Percentiles rank a stretch among this genome's conserved stretches.
Conservation (phyloP, 2,797 vertebrate genomes). For the Mormyrops boulengeri region DNA sequence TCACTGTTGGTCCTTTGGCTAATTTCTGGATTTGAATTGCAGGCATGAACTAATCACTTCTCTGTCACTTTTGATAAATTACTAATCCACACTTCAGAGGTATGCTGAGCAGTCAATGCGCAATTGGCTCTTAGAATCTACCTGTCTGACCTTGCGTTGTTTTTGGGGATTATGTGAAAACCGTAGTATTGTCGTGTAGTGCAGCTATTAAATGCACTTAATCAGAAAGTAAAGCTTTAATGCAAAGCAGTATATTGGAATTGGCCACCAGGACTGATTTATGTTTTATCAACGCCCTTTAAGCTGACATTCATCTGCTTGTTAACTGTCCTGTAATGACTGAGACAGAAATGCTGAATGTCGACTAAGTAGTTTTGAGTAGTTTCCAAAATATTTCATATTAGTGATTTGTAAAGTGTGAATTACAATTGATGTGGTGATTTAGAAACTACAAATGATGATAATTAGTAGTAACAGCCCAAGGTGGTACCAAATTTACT, state of each 20-base stretch:
- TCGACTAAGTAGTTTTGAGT: neutral
- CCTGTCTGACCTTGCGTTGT: neutral
- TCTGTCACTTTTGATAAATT: slow-evolving; percentile 36
- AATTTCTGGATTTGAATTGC: slow-evolving; percentile 66
- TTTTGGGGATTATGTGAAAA: neutral
- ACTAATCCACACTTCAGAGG: slow-evolving; percentile 33
- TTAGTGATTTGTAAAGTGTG: neutral
- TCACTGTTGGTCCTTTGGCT: slow-evolving; percentile 57
- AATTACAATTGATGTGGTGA: neutral
- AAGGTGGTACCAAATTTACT: neutral
- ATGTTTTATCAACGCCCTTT: neutral
- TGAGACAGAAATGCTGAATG: neutral
- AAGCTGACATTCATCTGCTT: neutral
- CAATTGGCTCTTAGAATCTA: slow-evolving; percentile 4
- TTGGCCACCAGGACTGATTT: neutral
- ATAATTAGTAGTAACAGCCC: neutral
- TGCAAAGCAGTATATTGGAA: neutral
- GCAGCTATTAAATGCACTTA: neutral
- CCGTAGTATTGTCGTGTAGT: neutral
- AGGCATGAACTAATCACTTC: slow-evolving; percentile 89
- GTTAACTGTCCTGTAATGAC: neutral
- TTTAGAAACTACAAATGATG: neutral
- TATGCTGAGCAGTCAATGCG: slow-evolving; percentile 28
- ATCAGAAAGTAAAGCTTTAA: neutral
- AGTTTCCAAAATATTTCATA: neutral